Conservation (phyloP, 2,113 vertebrate species). For the Andinoacara biseriatus region DNA sequence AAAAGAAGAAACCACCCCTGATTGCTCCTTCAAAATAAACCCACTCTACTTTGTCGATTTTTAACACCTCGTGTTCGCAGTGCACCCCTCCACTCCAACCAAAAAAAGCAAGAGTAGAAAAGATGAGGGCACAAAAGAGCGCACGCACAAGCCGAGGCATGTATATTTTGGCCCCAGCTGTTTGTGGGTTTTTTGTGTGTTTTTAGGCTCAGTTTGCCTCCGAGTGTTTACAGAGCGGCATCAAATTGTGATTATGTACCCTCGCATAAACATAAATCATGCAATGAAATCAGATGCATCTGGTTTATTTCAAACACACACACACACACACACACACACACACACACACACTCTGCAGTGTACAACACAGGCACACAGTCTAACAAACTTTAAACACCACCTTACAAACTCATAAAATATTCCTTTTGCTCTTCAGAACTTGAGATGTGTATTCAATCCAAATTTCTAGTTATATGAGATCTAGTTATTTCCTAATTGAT, state of each 20-base stretch:
- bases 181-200: slow-evolving; percentile 25
- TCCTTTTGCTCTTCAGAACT: not conserved
- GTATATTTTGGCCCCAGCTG: slow-evolving; percentile 33
- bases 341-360: too few species aligned
- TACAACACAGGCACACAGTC: not conserved
- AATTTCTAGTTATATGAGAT: not conserved
- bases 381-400: not conserved
- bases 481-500: not conserved
- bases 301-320: slow-evolving; percentile 30
- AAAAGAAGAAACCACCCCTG: slow-evolving; percentile 12
- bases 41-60: slow-evolving; percentile 39
- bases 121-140: not conserved
- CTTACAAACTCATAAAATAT: not conserved
- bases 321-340: not conserved
- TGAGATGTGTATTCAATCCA: not conserved
- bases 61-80: slow-evolving; percentile 46
- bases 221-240: slow-evolving; percentile 37
- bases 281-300: slow-evolving; percentile 9
- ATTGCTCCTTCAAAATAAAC: slow-evolving; percentile 58
- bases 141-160: not conserved
- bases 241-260: slow-evolving; percentile 19
- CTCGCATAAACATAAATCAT: slow-evolving; percentile 29
- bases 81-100: not conserved
- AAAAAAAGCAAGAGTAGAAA: not conserved
- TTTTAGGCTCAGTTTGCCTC: slow-evolving; percentile 54